Evolutionary conservation across 2,113 vertebrate genomes (phyloP).

Genomic region (Hypomesus transpacificus): DNA sequence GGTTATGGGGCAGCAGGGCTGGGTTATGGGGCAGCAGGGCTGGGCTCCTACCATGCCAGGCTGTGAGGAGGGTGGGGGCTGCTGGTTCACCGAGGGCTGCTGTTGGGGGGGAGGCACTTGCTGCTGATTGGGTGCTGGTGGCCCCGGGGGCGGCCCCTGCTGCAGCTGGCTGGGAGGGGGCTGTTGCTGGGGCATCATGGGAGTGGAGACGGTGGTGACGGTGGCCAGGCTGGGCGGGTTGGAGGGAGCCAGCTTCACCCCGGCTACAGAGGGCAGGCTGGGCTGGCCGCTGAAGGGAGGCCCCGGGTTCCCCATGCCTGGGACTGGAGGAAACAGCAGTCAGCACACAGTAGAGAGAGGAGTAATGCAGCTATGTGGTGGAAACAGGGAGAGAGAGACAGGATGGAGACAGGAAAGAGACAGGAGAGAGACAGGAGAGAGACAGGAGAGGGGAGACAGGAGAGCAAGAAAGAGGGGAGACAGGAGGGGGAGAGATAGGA

Average conservation of each 20-base stretch:
- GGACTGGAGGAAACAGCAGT: conserved; percentile 38
- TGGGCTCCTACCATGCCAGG: conserved; percentile 61
- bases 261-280: conserved; percentile 41
- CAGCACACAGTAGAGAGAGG: too few relatives aligned
- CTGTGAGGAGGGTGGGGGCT: conserved; percentile 50
- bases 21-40: neutral
- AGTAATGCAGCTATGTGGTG: neutral
- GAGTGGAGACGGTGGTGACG: conserved; percentile 70
- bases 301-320: conserved; percentile 54
- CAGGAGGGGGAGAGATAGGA: neutral
- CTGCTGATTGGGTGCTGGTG: conserved; percentile 60
- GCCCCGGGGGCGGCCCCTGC: conserved; percentile 57
- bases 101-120: conserved; percentile 60
- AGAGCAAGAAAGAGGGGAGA: too few relatives aligned
- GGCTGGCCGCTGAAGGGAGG: conserved; percentile 72
- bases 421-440: too few relatives aligned
- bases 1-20: too few relatives aligned
- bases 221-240: conserved; percentile 78
- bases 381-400: conserved; percentile 12
- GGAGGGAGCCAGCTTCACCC: conserved; percentile 64
- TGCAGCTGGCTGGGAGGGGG: conserved; percentile 59
- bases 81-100: conserved; percentile 51
- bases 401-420: too few relatives aligned
- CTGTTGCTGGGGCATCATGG: conserved; percentile 69
- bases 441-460: too few relatives aligned